These are phyloP conservation scores for Medauroidea extradentata DNA, from an alignment of 1,140 invertebrate species.

Conservation along the genomic window DNA sequence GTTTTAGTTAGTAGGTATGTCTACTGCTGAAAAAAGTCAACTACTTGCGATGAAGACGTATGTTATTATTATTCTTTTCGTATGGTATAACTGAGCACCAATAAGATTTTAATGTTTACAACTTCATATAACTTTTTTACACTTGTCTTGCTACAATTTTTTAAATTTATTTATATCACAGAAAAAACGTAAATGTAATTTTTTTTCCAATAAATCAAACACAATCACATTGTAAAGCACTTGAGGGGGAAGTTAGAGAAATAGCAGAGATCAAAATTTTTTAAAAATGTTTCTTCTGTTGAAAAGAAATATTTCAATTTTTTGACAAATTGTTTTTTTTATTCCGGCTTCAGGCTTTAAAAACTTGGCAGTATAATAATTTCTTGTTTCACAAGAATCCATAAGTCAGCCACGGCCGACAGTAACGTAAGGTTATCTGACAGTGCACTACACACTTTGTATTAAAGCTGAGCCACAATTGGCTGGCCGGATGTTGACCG, in stretches of 20 bases:
- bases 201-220: constrained; percentile 26
- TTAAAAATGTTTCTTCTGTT: neutral
- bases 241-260: constrained; percentile 32
- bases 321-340: constrained; percentile 6
- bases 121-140: neutral
- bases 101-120: constrained; percentile 21
- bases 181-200: constrained; percentile 26
- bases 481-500: no score
- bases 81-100: constrained; percentile 29
- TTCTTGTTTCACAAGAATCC: neutral
- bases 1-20: constrained; percentile 3
- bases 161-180: constrained; percentile 26
- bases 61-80: constrained; percentile 14
- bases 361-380: constrained; percentile 15
- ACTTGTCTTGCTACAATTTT: constrained; percentile 6
- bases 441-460: no score
- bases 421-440: no score
- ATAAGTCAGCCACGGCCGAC: no score
- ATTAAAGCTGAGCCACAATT: no score
- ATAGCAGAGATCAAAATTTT: constrained; percentile 15
- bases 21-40: constrained; percentile 16
- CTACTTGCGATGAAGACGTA: constrained; percentile 6
- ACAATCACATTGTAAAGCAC: constrained; percentile 35
- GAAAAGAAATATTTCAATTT: constrained; percentile 8
- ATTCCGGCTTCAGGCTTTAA: neutral